Evolutionary conservation across 2,113 vertebrate species (phyloP).

Genomic region (Lophura nycthemera): DNA sequence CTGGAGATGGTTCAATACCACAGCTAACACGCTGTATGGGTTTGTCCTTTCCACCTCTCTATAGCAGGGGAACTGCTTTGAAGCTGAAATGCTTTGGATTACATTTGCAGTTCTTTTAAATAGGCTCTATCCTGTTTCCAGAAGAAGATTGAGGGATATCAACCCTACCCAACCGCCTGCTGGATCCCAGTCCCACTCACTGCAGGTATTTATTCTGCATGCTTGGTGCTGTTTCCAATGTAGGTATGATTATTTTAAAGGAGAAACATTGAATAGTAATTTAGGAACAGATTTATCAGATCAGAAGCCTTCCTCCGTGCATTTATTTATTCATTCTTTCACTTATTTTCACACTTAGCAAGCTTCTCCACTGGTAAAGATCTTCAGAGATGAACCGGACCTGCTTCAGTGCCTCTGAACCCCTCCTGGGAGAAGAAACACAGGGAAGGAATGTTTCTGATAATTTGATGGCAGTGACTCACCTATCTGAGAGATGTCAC

Average conservation of each 20-base stretch:
- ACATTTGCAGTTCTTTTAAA: background rate
- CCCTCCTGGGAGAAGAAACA: background rate
- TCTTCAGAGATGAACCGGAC: background rate
- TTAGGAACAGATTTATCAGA: background rate
- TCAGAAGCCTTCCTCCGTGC: background rate
- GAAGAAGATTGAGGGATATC: accelerated
- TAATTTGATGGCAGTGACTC: background rate
- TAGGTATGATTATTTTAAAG: background rate
- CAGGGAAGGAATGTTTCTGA: background rate
- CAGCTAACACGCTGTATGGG: too few relatives aligned
- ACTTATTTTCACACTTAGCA: accelerated
- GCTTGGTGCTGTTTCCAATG: accelerated
- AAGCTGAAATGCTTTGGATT: background rate
- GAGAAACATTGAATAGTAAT: background rate
- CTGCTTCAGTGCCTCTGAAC: background rate
- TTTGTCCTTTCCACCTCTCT: background rate
- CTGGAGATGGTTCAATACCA: background rate
- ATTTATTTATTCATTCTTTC: background rate
- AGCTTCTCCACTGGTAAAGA: background rate
- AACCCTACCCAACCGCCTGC: background rate
- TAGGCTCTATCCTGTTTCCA: background rate
- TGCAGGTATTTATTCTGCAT: background rate
- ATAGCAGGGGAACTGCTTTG: background rate
- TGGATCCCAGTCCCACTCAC: background rate
- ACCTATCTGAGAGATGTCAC: background rate